Conservation (phyloP, 2,888 invertebrate genomes). For the Sphinx pinastri region DNA sequence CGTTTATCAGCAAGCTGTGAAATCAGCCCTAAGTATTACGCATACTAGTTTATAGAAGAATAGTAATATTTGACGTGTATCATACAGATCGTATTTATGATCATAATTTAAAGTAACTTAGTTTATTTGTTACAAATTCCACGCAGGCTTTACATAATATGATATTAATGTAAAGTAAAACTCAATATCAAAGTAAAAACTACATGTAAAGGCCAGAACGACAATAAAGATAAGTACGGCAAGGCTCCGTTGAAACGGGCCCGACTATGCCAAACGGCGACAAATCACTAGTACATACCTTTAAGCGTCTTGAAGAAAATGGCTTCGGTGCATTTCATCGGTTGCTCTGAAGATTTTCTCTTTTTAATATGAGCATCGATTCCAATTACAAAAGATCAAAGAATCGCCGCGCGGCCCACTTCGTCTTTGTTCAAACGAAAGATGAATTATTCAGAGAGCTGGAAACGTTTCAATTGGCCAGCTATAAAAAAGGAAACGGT, state of each 20-base stretch:
- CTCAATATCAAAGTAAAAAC: neutral
- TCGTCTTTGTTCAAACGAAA: conserved; percentile 84
- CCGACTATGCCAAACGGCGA: conserved; percentile 41
- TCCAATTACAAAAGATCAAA: conserved; percentile 85
- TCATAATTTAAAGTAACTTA: no score
- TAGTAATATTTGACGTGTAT: no score
- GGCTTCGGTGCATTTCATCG: conserved; percentile 81
- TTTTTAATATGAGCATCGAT: conserved; percentile 85
- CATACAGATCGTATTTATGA: no score
- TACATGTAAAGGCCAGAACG: neutral
- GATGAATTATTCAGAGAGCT: conserved; percentile 84
- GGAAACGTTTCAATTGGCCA: conserved; percentile 84
- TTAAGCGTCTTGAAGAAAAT: conserved; percentile 78
- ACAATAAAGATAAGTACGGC: neutral
- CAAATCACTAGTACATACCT: conserved; percentile 64
- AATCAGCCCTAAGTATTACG: no score
- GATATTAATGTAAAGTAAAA: neutral
- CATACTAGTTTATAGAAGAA: no score
- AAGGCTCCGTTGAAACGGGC: conserved; percentile 12
- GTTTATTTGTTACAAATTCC: no score
- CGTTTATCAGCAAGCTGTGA: no score
- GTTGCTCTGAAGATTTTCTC: conserved; percentile 76
- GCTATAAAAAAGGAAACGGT: conserved; percentile 83
- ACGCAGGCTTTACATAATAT: no score
- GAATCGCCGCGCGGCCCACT: conserved; percentile 83